Conservation (phyloP, 2,797 vertebrate genomes). For the Pipistrellus pygmaeus region DNA sequence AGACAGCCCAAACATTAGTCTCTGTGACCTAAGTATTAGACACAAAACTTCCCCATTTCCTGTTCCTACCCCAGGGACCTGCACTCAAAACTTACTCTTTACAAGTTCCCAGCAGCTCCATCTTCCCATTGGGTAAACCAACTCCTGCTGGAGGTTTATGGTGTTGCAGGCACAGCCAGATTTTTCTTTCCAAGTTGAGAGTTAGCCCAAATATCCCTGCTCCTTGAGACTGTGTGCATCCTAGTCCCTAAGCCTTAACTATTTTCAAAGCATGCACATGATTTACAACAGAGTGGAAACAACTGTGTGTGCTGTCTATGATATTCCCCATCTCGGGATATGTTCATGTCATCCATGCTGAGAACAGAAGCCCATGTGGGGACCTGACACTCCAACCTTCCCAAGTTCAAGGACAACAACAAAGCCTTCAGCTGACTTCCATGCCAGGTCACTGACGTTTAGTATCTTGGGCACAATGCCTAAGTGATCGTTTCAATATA, state of each 20-base stretch:
- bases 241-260: background rate
- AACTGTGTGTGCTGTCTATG: background rate
- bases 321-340: background rate
- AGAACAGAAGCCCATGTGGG: background rate
- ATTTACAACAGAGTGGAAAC: background rate
- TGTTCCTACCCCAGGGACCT: background rate
- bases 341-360: background rate
- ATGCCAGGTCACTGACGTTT: background rate
- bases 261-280: background rate
- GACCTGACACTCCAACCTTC: background rate
- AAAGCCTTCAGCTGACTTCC: background rate
- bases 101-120: background rate
- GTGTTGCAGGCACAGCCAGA: background rate
- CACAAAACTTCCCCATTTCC: constrained; percentile 9
- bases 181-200: background rate
- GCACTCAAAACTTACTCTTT: background rate
- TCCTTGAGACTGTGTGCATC: background rate
- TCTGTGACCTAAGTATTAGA: background rate
- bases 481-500: background rate
- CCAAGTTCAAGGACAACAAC: background rate
- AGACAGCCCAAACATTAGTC: background rate
- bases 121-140: background rate
- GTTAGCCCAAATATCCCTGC: background rate
- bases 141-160: background rate
- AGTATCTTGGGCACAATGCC: background rate